A percentile compares a stretch with the other conserved stretches of the same genome.
Evolutionary conservation across 2,888 invertebrate genomes (phyloP).

Genomic region (Eristalinus aeneus): DNA sequence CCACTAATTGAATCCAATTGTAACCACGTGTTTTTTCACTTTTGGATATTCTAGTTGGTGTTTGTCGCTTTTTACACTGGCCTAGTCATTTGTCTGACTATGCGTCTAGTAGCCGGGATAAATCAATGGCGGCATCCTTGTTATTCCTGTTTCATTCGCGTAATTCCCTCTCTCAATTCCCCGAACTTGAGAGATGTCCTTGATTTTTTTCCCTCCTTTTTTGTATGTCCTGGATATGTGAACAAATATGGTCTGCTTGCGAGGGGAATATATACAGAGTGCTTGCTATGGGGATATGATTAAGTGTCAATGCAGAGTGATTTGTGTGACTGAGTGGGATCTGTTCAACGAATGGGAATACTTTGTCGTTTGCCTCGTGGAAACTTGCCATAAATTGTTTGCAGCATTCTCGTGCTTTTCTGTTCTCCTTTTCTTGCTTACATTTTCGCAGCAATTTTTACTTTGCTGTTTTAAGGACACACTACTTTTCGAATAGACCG

Average conservation of each 20-base stretch:
- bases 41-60: background rate
- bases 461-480: background rate
- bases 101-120: background rate
- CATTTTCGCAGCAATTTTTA: too few species aligned
- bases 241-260: background rate
- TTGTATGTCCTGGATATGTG: background rate
- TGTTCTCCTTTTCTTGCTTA: background rate
- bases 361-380: background rate
- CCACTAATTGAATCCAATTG: background rate
- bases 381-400: background rate
- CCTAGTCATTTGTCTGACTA: background rate
- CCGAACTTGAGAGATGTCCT: background rate
- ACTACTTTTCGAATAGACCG: background rate
- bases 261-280: background rate
- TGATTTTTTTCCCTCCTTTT: background rate
- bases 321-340: background rate
- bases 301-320: background rate
- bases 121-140: background rate
- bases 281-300: background rate
- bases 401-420: background rate
- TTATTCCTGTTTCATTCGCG: background rate
- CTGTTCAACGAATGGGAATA: background rate
- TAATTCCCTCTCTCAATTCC: background rate
- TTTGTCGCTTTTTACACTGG: background rate
- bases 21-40: background rate